Percentiles rank a stretch among this genome's conserved stretches.
Conservation (phyloP, 2,113 vertebrate genomes). For the Istiophorus platypterus region DNA sequence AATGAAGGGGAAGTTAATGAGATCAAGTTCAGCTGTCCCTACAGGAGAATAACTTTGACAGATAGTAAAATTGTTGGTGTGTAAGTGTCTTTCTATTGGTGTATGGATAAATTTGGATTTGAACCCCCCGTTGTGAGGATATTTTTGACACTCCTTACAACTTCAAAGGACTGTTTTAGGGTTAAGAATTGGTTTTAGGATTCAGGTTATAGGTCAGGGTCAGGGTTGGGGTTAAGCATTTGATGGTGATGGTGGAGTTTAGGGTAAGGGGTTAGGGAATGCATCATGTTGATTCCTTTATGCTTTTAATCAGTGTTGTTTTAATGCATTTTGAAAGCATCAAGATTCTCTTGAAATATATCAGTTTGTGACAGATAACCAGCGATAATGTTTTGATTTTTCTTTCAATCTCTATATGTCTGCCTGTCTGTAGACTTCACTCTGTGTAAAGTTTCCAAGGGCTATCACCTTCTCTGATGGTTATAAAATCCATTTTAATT, state of each 20-base stretch:
- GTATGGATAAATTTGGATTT: no score
- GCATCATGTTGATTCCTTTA: background rate
- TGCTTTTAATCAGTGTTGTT: background rate
- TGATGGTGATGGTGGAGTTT: no score
- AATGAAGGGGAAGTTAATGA: conserved; percentile 81
- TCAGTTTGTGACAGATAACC: conserved; percentile 14
- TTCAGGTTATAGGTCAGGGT: no score
- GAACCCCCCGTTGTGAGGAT: no score
- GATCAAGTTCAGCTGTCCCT: conserved; percentile 75
- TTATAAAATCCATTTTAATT: conserved; percentile 71
- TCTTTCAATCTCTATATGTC: background rate
- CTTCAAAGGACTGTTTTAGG: no score
- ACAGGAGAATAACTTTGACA: conserved; percentile 56
- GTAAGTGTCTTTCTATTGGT: background rate
- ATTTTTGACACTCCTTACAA: no score
- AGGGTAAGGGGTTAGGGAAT: no score
- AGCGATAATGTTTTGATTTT: conserved; percentile 1
- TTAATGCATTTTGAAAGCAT: background rate
- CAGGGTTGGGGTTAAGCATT: no score
- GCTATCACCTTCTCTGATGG: conserved; percentile 36
- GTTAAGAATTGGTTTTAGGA: no score
- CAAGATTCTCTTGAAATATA: background rate
- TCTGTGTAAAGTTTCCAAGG: conserved; percentile 33
- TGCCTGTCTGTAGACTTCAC: conserved; percentile 15
- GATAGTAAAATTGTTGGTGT: conserved; percentile 33